These are phyloP conservation scores for Caenorhabditis angaria DNA, from an alignment of 2,888 invertebrate species.

Conservation along the genomic window DNA sequence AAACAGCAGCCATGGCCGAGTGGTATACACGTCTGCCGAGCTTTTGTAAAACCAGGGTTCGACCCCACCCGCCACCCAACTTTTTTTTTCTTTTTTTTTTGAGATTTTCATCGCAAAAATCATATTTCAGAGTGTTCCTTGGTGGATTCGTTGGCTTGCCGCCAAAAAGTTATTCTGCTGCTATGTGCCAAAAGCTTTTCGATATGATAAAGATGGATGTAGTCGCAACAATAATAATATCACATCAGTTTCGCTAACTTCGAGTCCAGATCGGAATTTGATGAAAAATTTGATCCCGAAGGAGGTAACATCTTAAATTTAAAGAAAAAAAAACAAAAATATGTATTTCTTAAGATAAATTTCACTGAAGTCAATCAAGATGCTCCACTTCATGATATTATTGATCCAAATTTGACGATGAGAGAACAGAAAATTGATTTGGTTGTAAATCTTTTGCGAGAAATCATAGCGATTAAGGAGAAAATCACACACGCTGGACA, in stretches of 20 bases:
- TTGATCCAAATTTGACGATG: slow-evolving; percentile 10
- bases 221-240: slow-evolving; percentile 61
- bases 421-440: slow-evolving; percentile 49
- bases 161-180: slow-evolving; percentile 70
- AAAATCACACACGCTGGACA: slow-evolving; percentile 32
- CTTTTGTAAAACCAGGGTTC: not conserved
- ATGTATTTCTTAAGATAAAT: slow-evolving; percentile 50
- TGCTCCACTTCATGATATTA: slow-evolving; percentile 53
- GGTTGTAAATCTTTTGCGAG: slow-evolving; percentile 42
- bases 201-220: slow-evolving; percentile 56
- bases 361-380: slow-evolving; percentile 67
- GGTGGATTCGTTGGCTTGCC: slow-evolving; percentile 64
- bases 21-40: no score
- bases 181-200: slow-evolving; percentile 64
- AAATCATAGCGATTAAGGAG: slow-evolving; percentile 47
- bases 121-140: slow-evolving; percentile 60
- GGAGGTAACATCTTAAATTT: slow-evolving; percentile 48
- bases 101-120: not conserved
- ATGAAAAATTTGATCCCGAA: slow-evolving; percentile 66
- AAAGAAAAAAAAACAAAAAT: slow-evolving; percentile 29
- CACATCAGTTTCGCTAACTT: slow-evolving; percentile 57
- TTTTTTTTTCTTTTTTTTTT: no score
- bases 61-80: no score
- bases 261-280: slow-evolving; percentile 59
- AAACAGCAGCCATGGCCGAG: no score